Conservation (phyloP, 2,888 invertebrate species). For the Hemicrepidius hirtus region DNA sequence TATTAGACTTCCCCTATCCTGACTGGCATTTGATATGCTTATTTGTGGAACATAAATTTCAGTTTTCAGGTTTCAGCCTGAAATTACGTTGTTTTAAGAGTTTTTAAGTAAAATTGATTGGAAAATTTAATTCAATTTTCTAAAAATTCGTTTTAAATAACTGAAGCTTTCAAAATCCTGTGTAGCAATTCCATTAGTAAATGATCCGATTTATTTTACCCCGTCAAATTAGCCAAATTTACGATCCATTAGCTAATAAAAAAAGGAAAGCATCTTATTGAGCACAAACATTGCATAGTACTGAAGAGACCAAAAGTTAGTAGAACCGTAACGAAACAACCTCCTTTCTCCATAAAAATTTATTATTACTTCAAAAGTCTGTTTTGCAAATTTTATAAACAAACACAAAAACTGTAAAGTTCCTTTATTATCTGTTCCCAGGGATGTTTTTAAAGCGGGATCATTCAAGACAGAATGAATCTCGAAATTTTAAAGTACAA, state of each 20-base stretch:
- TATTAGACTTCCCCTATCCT: not conserved
- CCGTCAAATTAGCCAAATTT: constrained; percentile 13
- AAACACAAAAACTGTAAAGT: not conserved
- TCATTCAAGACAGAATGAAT: too few relatives aligned
- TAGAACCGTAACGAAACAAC: not conserved
- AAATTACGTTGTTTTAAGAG: too few relatives aligned
- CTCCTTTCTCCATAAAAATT: not conserved
- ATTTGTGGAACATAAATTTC: too few relatives aligned
- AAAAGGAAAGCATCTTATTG: not conserved
- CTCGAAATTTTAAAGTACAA: not conserved
- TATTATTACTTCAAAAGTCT: not conserved
- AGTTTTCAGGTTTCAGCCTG: too few relatives aligned
- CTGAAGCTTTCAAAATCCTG: too few relatives aligned
- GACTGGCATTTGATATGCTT: not conserved
- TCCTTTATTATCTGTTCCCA: not conserved
- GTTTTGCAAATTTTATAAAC: not conserved
- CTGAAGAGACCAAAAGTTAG: not conserved
- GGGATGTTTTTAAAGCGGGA: too few relatives aligned
- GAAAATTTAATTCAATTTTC: too few relatives aligned
- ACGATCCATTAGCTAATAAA: constrained; percentile 22
- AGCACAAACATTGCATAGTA: not conserved
- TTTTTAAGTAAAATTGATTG: too few relatives aligned
- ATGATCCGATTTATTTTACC: constrained; percentile 1
- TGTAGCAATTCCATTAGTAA: not conserved
- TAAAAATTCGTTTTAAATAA: too few relatives aligned